Evolutionary conservation across 2,888 invertebrate genomes (phyloP), one percentile per base, ranked within the genome.

Genomic region (Platycheirus rosarum): DNA sequence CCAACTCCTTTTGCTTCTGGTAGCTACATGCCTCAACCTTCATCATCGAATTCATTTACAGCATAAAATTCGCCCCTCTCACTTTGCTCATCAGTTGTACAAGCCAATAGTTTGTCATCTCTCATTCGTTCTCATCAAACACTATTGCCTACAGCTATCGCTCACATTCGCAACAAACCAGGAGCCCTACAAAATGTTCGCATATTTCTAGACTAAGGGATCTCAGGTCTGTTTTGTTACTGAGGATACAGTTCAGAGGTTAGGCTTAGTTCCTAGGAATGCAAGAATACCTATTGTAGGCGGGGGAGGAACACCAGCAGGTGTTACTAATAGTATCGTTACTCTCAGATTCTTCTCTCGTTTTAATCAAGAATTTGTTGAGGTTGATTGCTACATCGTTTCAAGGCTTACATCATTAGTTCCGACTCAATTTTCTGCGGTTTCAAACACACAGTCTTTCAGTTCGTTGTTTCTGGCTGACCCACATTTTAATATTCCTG

Each of bases 401-500:
- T 60, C 26, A 29, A 44, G 26, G 18, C 60, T 60, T 11, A 44
- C 60, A 7, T 60, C 44, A 7, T 18, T 60, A 5, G 11, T 29
- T 4, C 44, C 44, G 18, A 44, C 42, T 7, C 32, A 14, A 2
- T 55, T 37, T 55, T 13, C 37, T 13, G 37, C 37, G 14, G 20
- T 40, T 55, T 40, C 55, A 40, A 55, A 55, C 44, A 4, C 7
- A 20, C 48, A 63, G 13, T 44, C 62, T 1, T 32, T 53, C 18
- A 18, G 35, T 53, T 53, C 53, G 5, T 20, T 26, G 3, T 14
- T 23, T 1, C 16, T 60, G n/a, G 44, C 42, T 44, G 26, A 60
- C n/a, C 44, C 60, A 16, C 14, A 60, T 9, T 60, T 60, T 29
- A 60, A 60, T 60, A 44, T 42, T 40, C 37, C 63, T 14, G 23